Percentiles rank a stretch among this genome's conserved stretches.
These are phyloP conservation scores for Psilopogon haemacephalus DNA, from an alignment of 2,113 vertebrate species.

Conservation along the genomic window DNA sequence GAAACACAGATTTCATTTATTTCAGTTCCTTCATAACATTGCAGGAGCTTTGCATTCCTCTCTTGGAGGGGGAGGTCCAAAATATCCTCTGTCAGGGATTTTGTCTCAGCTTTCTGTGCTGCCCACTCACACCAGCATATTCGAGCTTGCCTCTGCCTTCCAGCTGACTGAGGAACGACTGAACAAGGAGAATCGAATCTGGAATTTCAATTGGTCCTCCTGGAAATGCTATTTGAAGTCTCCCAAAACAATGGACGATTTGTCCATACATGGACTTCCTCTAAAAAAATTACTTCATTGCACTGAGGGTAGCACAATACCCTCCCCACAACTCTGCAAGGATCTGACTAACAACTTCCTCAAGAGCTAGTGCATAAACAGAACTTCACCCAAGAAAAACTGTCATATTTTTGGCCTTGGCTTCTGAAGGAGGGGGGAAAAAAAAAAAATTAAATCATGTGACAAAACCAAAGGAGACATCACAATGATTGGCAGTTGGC, in stretches of 20 bases:
- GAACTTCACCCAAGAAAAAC: neutral
- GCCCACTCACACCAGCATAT: neutral
- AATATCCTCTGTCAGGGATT: neutral
- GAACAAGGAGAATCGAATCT: neutral
- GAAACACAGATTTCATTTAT: neutral
- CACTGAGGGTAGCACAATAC: neutral
- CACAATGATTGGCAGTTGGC: neutral
- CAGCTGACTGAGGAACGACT: neutral
- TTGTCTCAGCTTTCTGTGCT: neutral
- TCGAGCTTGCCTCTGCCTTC: neutral
- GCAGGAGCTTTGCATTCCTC: neutral
- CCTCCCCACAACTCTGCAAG: neutral
- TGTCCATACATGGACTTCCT: conserved; percentile 15
- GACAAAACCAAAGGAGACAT: conserved; percentile 1
- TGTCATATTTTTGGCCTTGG: neutral
- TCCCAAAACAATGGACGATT: neutral
- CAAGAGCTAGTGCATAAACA: neutral
- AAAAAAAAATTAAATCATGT: neutral
- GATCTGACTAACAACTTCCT: neutral
- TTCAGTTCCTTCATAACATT: neutral
- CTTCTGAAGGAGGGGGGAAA: neutral
- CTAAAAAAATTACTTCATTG: neutral
- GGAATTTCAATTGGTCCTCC: neutral
- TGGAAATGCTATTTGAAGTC: conserved; percentile 2
- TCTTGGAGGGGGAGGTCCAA: neutral